Base-by-base conservation (phyloP, 2,113 vertebrate genomes). In the Nanger granti region DNA sequence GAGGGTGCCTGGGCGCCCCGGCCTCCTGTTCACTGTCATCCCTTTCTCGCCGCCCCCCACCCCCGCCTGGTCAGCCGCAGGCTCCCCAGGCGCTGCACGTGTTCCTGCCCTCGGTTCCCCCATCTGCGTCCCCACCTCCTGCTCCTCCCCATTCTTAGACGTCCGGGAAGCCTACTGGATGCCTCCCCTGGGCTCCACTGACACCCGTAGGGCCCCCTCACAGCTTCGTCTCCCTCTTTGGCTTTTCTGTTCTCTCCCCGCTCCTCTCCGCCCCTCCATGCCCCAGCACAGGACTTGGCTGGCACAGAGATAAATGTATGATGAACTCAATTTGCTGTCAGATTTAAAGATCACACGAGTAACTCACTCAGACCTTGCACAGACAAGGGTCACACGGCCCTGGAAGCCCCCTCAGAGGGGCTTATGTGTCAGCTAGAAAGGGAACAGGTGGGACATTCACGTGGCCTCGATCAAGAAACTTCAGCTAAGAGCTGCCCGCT, bases 301-400 rank as follows among this genome's bases (percentile, higher is more conserved):
- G 94, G 69, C 73, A 64, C 52, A 18, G 10, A 0, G 37, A 82
- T 12, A 57, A 85, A 64, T 55, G 66, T 22, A 7, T n/a, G 60
- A 37, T 20, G 60, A 83, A 26, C 49, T 55, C 69, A n/a, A 4
- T 7, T 93, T 49, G 20, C 34, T 6, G 0, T 44, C 64, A 52
- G 3, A 85, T 54, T 69, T 76, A 24, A 64, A 91, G 52, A 29
- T 28, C n/a, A 47, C 17, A 28, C 91, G 37, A 79, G 2, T 7
- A 66, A 79, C 29, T 87, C 2, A 28, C 87, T 87, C 83, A 14
- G 79, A 29, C 29, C 47, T 80, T 34, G 41, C 14, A 10, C 47
- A 87, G 54, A 31, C 3, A 28, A 11, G 1, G 4, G 31, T 55
- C 47, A 10, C 20, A n/a, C 17, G 0, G 0, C 59, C 22, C 52